A percentile compares a stretch with the other conserved stretches of the same genome.
phyloP scores from a whole-genome alignment of 2,888 invertebrate genomes.

The Azorinus chamasolen region DNA sequence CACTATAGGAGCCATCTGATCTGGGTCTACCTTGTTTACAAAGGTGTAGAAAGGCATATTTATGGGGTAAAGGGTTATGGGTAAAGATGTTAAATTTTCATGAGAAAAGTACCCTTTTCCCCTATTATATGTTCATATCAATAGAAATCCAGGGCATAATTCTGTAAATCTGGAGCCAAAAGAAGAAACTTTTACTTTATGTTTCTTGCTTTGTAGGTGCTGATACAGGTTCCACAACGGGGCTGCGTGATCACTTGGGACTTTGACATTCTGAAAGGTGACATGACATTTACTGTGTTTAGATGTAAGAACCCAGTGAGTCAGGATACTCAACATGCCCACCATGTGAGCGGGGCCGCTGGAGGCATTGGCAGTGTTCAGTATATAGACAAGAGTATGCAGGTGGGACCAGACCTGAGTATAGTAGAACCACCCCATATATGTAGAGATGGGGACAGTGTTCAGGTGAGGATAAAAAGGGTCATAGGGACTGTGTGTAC shows the following conservation, averaged over 20 bases:
- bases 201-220: constrained; percentile 81
- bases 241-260: constrained; percentile 98
- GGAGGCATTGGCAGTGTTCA: constrained; percentile 84
- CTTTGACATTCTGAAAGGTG: constrained; percentile 96
- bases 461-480: constrained; percentile 91
- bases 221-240: constrained; percentile 93
- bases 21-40: too few relatives aligned
- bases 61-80: too few relatives aligned
- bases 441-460: constrained; percentile 97
- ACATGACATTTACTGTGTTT: constrained; percentile 94
- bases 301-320: constrained; percentile 82
- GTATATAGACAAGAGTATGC: constrained; percentile 88
- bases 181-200: too few relatives aligned
- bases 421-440: constrained; percentile 93
- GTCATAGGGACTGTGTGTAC: too few relatives aligned
- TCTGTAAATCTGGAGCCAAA: too few relatives aligned
- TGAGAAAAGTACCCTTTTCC: too few relatives aligned
- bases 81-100: too few relatives aligned
- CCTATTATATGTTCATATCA: too few relatives aligned
- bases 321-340: constrained; percentile 79
- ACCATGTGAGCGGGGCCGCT: constrained; percentile 83
- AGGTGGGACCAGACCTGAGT: constrained; percentile 91
- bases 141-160: too few relatives aligned
- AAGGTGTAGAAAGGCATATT: too few relatives aligned
- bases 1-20: too few relatives aligned